These are phyloP conservation scores for Actinia tenebrosa DNA, from an alignment of 64 coral and sea anemone genomes.

Conservation along the genomic window DNA sequence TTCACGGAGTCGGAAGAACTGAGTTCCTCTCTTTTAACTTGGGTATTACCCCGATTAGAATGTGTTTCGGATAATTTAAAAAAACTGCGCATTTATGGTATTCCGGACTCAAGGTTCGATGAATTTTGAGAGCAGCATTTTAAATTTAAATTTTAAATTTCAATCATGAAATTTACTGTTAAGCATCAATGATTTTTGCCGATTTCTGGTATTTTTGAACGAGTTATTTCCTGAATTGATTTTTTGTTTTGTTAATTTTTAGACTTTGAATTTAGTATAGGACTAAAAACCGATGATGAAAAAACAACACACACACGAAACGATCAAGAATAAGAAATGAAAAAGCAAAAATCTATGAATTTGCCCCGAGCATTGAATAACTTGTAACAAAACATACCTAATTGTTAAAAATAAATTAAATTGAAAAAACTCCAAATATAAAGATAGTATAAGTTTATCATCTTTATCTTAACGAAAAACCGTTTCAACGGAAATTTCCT, in stretches of 20 bases:
- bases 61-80: too few relatives aligned
- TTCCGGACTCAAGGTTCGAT: neutral
- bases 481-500: neutral
- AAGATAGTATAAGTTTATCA: neutral
- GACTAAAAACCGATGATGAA: too few relatives aligned
- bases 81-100: neutral
- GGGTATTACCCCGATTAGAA: too few relatives aligned
- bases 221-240: neutral
- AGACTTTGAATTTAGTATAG: neutral
- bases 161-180: neutral
- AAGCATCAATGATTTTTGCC: neutral
- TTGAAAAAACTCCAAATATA: neutral
- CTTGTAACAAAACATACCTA: too few relatives aligned
- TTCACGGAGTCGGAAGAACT: too few relatives aligned
- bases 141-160: constrained; percentile 4
- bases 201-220: neutral
- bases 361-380: neutral
- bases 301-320: neutral
- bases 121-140: neutral
- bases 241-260: neutral
- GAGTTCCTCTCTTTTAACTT: too few relatives aligned
- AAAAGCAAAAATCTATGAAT: neutral
- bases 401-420: neutral
- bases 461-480: neutral
- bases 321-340: neutral